Evolutionary conservation across 2,797 vertebrate species (phyloP), one percentile per base, ranked within the genome.

Genomic region (Trematomus bernacchii): DNA sequence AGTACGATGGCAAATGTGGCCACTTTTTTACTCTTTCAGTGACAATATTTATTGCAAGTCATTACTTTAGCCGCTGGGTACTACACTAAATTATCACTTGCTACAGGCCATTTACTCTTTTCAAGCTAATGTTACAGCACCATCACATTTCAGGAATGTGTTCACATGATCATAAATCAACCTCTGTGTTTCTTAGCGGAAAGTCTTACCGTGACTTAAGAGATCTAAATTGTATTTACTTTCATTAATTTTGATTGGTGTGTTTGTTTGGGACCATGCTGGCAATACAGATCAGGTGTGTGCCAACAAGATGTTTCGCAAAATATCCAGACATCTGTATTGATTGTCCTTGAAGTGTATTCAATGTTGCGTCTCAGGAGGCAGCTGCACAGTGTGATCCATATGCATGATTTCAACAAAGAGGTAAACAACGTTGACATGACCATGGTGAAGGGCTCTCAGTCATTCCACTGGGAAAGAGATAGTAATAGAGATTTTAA

Each of bases 311-410:
- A 42, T 66, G 74, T 61, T 81, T 27, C 64, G 46, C 43, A n/a
- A 67, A 73, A 67, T 27, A 54, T 47, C 53, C 19, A 1, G 18
- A 77, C 69, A 75, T 83, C 71, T 78, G 47, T 85, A 86, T 91
- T 21, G 80, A 87, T 85, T 85, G 76, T 77, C 84, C 85, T 88
- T 90, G 76, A 80, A 85, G 53, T 70, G 57, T 69, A 54, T 82
- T 79, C 71, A 43, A 19, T 66, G 65, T 51, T 72, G 77, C 77
- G 23, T 86, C 75, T 84, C 73, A 57, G 78, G 76, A 75, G 70
- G 75, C 80, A 72, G 72, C 78, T 73, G 68, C 81, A 51, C 71
- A 59, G 70, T n/a, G 43, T 66, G 79, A 84, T 73, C 77, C 75
- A 62, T 76, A 76, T 82, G 80, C 74, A 69, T 89, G 82, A 87